Evolutionary conservation across 2,797 vertebrate genomes (phyloP).

Genomic region (Echiichthys vipera): DNA sequence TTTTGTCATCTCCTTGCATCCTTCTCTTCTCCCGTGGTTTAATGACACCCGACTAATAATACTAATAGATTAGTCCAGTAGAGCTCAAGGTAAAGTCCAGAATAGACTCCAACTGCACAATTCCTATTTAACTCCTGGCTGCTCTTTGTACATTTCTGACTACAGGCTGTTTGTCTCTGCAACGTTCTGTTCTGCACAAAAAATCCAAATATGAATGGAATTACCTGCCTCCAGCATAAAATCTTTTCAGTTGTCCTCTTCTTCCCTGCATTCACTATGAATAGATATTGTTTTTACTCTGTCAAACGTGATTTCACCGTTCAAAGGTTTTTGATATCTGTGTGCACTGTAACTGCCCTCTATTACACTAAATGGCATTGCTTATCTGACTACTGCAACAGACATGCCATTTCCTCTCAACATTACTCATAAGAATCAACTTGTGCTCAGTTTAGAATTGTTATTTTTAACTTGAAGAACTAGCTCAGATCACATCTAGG

Average conservation of each 20-base stretch:
- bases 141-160: slow-evolving; percentile 44
- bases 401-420: neutral
- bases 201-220: slow-evolving; percentile 34
- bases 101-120: slow-evolving; percentile 40
- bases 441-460: neutral
- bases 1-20: neutral
- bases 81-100: slow-evolving; percentile 46
- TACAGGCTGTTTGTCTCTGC: slow-evolving; percentile 42
- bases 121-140: slow-evolving; percentile 47
- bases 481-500: neutral
- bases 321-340: neutral
- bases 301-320: slow-evolving; percentile 12
- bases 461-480: slow-evolving; percentile 1
- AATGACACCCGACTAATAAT: slow-evolving; percentile 4
- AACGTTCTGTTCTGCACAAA: slow-evolving; percentile 26
- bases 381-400: neutral
- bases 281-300: slow-evolving; percentile 10
- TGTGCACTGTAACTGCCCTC: neutral
- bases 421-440: neutral
- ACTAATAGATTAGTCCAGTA: slow-evolving; percentile 38
- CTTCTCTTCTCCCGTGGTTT: neutral
- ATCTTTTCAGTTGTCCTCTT: slow-evolving; percentile 17
- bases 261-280: slow-evolving; percentile 8
- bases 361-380: neutral
- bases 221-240: slow-evolving; percentile 22